Evolutionary conservation across 2,888 invertebrate genomes (phyloP), one percentile per base, ranked within the genome.

Genomic region (Odontomyia ornata): DNA sequence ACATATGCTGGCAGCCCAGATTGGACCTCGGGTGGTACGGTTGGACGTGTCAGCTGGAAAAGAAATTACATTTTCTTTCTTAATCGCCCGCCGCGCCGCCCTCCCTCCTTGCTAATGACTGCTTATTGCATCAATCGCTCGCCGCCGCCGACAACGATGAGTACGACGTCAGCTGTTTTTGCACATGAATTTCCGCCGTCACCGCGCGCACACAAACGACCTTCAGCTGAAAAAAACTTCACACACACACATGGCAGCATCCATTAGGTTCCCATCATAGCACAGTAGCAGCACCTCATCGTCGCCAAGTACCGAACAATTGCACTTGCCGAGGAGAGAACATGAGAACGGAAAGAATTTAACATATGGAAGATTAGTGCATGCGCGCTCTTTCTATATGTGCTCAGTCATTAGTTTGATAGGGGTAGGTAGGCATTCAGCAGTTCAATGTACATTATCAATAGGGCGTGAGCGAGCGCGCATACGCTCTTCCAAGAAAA

Each of bases 131-230:
- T 69, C 69, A 47, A 47, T 47, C 9, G 69, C 47, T n/a, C 21
- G 69, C 69, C 69, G 69, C 28, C 69, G 1, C 36, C 47, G 69
- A 65, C 7, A 18, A 52, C 52, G 52, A 18, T 64, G 30, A 28
- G 64, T 64, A 64, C 67, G 46, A 47, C 69, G 69, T 69, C 69
- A 69, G 69, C 69, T 69, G 69, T 69, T 69, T 69, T 46, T 23
- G 47, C 47, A 52, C 52, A 52, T 52, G 18, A 52, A 52, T 47
- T 23, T 11, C 25, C 46, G 23, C 47, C 9, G 23, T 27, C 21
- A 62, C 28, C 25, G 25, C 27, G 25, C 67, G 43, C 15, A 21
- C 11, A 69, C 36, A 23, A 64, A 65, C 65, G 65, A 65, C 65
- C 65, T 65, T 65, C 65, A 65, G 65, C 65, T 21, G 18, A 30